A percentile compares a stretch with the other conserved stretches of the same genome.
Conservation (phyloP, 2,113 vertebrate genomes). For the Zosterops lateralis region DNA sequence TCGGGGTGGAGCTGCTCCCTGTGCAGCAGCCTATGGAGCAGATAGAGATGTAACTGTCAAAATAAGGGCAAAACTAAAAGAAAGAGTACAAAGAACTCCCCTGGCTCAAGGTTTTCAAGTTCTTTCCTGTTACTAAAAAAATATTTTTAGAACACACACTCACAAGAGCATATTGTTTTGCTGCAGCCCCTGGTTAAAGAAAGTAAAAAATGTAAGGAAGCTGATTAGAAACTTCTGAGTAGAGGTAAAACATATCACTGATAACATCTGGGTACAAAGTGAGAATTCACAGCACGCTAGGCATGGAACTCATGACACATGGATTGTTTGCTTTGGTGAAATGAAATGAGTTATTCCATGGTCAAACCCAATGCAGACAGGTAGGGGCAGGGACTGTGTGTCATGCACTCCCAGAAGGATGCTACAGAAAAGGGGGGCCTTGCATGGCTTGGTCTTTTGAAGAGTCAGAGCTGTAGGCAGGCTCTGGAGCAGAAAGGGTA, state of each 20-base stretch:
- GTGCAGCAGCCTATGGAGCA: background rate
- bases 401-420: background rate
- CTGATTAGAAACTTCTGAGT: background rate
- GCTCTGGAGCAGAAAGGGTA: background rate
- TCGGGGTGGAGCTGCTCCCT: background rate
- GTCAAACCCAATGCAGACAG: background rate
- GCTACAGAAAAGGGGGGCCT: background rate
- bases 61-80: background rate
- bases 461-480: background rate
- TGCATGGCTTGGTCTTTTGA: background rate
- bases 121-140: background rate
- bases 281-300: background rate
- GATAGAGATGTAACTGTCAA: slow-evolving; percentile 18
- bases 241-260: background rate
- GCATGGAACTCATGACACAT: background rate
- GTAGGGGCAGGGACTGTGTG: background rate
- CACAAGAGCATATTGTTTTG: background rate
- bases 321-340: background rate
- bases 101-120: background rate
- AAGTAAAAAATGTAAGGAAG: background rate
- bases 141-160: background rate
- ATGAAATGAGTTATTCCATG: background rate
- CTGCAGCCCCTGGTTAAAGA: background rate
- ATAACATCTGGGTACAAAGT: background rate
- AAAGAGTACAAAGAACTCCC: background rate